These are phyloP conservation scores for Oceanites oceanicus DNA, from an alignment of 2,113 vertebrate genomes.

Conservation along the genomic window DNA sequence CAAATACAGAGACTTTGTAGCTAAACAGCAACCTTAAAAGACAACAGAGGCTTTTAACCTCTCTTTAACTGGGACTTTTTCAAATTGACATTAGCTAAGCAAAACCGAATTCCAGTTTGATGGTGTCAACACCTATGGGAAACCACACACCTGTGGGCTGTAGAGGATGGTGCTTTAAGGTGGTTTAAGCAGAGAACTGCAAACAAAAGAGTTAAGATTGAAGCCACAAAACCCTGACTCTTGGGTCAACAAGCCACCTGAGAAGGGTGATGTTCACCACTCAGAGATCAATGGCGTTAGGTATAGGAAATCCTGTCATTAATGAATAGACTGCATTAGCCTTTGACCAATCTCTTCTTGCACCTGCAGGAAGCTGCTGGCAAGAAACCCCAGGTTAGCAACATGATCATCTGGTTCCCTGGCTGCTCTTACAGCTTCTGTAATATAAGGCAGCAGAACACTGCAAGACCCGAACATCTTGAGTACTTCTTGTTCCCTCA, in stretches of 20 bases:
- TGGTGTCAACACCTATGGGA: neutral
- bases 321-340: neutral
- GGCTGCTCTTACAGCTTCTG: neutral
- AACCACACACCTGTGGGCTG: neutral
- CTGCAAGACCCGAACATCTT: neutral
- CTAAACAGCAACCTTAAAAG: neutral
- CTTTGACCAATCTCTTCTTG: neutral
- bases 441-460: neutral
- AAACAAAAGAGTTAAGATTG: neutral
- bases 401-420: neutral
- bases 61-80: neutral
- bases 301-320: neutral
- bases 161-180: neutral
- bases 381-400: neutral
- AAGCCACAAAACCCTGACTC: neutral
- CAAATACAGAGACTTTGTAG: neutral
- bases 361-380: neutral
- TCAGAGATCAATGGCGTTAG: neutral
- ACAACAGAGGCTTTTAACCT: neutral
- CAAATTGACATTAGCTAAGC: neutral
- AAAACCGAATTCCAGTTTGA: neutral
- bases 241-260: neutral
- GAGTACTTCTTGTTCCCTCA: neutral
- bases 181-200: neutral
- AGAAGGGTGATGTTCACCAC: neutral